Evolutionary conservation across 2,888 invertebrate genomes (phyloP).

Genomic region (Allolobophora icterica): DNA sequence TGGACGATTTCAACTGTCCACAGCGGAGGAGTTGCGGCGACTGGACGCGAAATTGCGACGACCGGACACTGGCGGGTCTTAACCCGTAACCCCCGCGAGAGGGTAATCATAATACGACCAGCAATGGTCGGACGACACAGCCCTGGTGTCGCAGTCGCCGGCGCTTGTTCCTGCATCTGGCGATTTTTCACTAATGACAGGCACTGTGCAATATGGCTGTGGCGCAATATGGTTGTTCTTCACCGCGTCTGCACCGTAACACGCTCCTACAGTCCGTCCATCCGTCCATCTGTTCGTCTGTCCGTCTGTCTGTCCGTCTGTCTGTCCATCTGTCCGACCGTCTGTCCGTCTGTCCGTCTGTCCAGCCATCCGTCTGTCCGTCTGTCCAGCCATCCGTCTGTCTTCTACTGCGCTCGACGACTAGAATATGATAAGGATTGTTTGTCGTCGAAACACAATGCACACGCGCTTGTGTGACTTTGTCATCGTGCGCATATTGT

Average conservation of each 20-base stretch:
- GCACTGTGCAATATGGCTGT: neutral
- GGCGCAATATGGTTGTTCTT: neutral
- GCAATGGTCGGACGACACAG: neutral
- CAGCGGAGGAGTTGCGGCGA: neutral
- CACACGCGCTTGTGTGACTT: neutral
- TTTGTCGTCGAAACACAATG: neutral
- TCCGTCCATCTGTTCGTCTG: no score
- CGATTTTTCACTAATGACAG: neutral
- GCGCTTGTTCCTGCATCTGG: neutral
- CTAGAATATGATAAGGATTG: constrained; percentile 14
- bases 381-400: no score
- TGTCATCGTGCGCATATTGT: neutral
- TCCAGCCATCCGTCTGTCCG: no score
- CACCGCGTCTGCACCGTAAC: neutral
- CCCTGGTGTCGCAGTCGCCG: neutral
- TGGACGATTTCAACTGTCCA: neutral
- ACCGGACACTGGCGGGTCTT: neutral
- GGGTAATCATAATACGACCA: neutral
- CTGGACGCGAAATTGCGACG: neutral
- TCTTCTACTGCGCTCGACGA: neutral
- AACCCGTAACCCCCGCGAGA: neutral
- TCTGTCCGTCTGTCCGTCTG: no score
- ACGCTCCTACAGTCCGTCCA: neutral
- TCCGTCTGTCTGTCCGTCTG: no score
- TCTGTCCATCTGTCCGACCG: no score